These are phyloP conservation scores for Sebastes goodei DNA, from an alignment of 2,797 vertebrate genomes.

Conservation along the genomic window DNA sequence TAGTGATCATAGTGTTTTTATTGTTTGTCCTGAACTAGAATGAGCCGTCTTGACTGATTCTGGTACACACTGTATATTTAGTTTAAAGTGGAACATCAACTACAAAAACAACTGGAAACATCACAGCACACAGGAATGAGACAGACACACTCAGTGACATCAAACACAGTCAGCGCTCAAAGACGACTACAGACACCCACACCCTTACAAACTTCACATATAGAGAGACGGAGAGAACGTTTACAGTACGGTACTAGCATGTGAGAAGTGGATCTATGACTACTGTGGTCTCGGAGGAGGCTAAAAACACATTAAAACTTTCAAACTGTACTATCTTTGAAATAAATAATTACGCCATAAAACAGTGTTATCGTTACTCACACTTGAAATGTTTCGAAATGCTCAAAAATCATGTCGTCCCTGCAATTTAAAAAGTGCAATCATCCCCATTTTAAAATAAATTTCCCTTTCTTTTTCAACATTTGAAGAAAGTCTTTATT, in stretches of 20 bases:
- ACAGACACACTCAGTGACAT: conserved; percentile 2
- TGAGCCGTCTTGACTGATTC: not conserved
- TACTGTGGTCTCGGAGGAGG: conserved; percentile 7
- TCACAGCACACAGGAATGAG: conserved; percentile 35
- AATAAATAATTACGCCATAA: conserved; percentile 3
- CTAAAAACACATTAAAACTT: conserved; percentile 3
- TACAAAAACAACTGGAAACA: conserved; percentile 19
- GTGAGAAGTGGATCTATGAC: not conserved
- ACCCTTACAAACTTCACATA: not conserved
- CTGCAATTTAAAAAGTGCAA: not conserved
- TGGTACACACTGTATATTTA: not conserved
- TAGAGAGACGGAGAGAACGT: not conserved
- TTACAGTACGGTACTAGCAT: not conserved
- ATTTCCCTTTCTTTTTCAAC: not conserved
- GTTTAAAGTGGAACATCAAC: conserved; percentile 14
- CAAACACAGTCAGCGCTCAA: not conserved
- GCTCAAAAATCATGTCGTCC: not conserved
- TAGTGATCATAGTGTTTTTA: conserved; percentile 32
- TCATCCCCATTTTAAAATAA: not conserved
- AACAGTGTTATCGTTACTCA: not conserved
- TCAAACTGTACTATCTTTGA: not conserved
- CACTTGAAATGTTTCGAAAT: not conserved
- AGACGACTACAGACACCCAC: not conserved
- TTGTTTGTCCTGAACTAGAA: conserved; percentile 28
- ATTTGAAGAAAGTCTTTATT: not conserved